Conservation (phyloP, 2,888 invertebrate genomes). For the Acanthococcus lagerstroemiae region DNA sequence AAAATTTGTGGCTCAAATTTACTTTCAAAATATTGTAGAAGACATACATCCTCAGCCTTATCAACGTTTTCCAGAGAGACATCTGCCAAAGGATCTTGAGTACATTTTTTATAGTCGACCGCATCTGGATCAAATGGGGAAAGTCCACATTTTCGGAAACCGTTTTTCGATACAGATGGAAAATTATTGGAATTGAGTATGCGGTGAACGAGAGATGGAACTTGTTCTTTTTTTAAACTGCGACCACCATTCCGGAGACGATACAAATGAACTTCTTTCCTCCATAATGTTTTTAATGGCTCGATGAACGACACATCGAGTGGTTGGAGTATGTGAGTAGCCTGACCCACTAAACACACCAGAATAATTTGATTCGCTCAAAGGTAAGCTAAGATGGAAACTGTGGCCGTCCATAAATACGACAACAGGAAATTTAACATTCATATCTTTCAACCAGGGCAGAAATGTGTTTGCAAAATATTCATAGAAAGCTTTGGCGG, state of each 20-base stretch:
- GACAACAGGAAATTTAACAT: conserved; percentile 37
- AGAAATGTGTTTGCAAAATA: too few relatives aligned
- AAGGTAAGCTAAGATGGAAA: conserved; percentile 38
- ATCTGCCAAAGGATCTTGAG: not conserved
- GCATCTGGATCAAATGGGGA: not conserved
- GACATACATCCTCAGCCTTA: not conserved
- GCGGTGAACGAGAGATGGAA: not conserved
- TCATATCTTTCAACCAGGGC: conserved; percentile 33
- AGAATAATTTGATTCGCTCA: conserved; percentile 34
- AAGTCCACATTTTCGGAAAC: not conserved
- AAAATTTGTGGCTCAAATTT: not conserved
- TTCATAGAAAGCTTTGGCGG: conserved; percentile 34
- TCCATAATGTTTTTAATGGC: conserved; percentile 35
- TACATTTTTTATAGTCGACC: not conserved
- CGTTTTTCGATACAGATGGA: not conserved
- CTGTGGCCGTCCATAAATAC: conserved; percentile 42
- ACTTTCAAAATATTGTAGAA: not conserved
- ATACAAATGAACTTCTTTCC: conserved; percentile 33
- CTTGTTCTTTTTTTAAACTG: not conserved
- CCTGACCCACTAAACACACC: conserved; percentile 35
- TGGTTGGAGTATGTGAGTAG: conserved; percentile 36
- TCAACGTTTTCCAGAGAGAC: not conserved
- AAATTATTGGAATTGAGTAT: not conserved
- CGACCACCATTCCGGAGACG: conserved; percentile 32
- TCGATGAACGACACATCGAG: conserved; percentile 36